phyloP scores from a whole-genome alignment of 2,113 vertebrate species.

The Macquaria ambigua region DNA sequence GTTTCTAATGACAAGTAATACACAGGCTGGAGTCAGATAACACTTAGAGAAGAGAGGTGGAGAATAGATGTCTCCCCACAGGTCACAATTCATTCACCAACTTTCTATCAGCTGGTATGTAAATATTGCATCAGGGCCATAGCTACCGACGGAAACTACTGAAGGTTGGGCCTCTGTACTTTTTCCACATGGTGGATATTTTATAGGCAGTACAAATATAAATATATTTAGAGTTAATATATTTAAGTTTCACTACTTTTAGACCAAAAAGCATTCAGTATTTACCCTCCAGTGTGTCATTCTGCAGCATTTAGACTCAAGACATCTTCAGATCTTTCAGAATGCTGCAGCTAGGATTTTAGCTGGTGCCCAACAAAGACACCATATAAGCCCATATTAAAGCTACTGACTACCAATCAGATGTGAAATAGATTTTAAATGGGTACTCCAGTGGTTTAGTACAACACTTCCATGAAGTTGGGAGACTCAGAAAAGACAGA shows the following conservation, averaged over 20 bases:
- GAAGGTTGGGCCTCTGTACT: neutral
- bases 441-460: too few relatives aligned
- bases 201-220: constrained; percentile 2
- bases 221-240: neutral
- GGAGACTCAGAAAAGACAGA: too few relatives aligned
- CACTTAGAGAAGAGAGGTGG: neutral
- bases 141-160: neutral
- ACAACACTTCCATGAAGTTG: neutral
- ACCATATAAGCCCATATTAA: neutral
- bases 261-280: neutral
- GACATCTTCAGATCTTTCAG: neutral
- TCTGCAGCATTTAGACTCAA: neutral
- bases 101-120: neutral
- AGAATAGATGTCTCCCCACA: neutral
- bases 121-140: neutral
- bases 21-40: neutral
- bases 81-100: neutral
- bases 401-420: neutral
- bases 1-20: constrained; percentile 2
- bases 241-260: constrained; percentile 3
- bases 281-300: neutral
- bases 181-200: constrained; percentile 5
- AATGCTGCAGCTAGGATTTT: neutral
- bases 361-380: neutral
- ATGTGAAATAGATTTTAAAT: too few relatives aligned